Conservation (phyloP, 2,113 vertebrate species). For the Caloenas nicobarica region DNA sequence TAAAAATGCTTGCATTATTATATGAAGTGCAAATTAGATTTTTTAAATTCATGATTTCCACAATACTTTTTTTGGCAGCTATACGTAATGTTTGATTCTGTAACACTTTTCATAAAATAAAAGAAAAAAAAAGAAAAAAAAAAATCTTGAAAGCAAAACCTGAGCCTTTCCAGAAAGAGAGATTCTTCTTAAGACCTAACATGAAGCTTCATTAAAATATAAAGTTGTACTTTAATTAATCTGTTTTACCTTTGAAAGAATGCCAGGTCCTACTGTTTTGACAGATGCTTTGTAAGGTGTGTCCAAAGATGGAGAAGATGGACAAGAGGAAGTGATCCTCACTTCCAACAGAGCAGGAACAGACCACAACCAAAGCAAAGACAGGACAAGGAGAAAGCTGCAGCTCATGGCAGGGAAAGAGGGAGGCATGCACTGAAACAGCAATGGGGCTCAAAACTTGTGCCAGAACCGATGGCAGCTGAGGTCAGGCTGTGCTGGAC, state of each 20-base stretch:
- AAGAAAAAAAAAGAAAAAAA: not conserved
- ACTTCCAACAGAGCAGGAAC: not conserved
- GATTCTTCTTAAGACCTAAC: not conserved
- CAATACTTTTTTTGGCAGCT: not conserved
- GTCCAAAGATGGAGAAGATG: not conserved
- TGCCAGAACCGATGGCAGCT: not conserved
- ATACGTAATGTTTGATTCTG: not conserved
- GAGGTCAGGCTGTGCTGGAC: not conserved
- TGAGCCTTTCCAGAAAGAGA: not conserved
- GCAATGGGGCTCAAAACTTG: not conserved
- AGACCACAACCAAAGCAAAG: not conserved
- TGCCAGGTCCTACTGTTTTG: not conserved
- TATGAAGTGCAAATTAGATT: not conserved
- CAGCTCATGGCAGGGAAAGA: fast-evolving
- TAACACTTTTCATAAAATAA: not conserved
- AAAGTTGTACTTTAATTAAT: not conserved
- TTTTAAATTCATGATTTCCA: not conserved
- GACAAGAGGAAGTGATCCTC: not conserved
- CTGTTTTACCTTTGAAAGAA: not conserved
- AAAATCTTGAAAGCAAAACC: not conserved
- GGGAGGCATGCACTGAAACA: not conserved
- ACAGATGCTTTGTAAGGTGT: not conserved
- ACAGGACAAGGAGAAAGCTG: not conserved
- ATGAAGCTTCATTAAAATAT: not conserved
- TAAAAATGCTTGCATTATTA: not conserved